Conservation (phyloP, 2,113 vertebrate species). For the Pseudopipra pipra region DNA sequence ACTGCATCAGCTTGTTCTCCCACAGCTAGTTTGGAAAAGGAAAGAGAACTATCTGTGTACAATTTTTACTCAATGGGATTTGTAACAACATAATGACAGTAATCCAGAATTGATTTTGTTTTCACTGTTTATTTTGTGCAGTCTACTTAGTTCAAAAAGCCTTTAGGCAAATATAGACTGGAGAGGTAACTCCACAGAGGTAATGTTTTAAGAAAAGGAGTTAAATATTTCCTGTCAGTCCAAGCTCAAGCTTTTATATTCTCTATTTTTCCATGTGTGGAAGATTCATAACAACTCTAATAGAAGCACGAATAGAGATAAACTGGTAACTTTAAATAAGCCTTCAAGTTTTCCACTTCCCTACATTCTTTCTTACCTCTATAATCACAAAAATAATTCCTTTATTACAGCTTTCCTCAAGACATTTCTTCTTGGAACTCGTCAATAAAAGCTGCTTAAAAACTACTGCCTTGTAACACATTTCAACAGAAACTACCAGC, state of each 20-base stretch:
- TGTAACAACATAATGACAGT: background rate
- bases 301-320: background rate
- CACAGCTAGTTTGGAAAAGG: constrained; percentile 82
- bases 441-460: background rate
- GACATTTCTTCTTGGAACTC: background rate
- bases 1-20: constrained; percentile 98
- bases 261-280: background rate
- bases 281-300: background rate
- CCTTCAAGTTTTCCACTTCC: background rate
- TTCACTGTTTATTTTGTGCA: background rate
- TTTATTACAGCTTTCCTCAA: background rate
- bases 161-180: background rate
- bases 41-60: background rate
- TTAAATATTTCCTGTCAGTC: background rate
- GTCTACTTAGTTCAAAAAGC: background rate
- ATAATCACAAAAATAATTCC: background rate
- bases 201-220: background rate
- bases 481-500: background rate
- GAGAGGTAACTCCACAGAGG: background rate
- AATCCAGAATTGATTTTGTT: background rate
- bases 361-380: background rate
- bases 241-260: background rate
- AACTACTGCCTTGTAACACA: background rate
- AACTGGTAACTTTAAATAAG: background rate
- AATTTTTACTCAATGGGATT: background rate